Base-by-base conservation (phyloP, 37 sponge, comb jelly and placozoan species). In the Chondrosia reniformis region DNA sequence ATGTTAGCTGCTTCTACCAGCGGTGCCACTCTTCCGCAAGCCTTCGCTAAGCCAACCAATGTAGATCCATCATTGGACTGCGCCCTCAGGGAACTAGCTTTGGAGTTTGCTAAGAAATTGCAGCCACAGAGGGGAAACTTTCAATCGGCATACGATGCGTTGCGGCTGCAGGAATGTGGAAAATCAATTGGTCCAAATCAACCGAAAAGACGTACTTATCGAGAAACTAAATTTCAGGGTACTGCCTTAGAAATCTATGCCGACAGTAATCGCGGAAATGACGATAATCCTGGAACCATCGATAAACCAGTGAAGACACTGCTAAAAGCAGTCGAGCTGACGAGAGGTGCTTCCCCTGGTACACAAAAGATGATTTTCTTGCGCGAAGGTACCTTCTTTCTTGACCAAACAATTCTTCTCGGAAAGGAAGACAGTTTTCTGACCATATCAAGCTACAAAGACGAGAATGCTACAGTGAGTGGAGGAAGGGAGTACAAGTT, bases 71-170 rank as follows among this genome's bases (percentile, higher is more conserved):
- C 25, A n/a, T 43, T 79, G 36, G 89, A 88, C 72, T 88, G 89
- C 42, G 80, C 75, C 21, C 55, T 88, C 67, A 80, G 61, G 39
- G 62, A 76, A 61, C 81, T 88, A 59, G 89, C 85, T 12, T 84
- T 80, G 89, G 67, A 79, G 4, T 88, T 77, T 58, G 84, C 89
- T 36, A 75, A 69, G 43, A 88, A 84, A 63, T 52, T 88, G 2
- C 85, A 76, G 39, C 89, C 89, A 6, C 63, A 45, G 52, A 72
- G 56, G 6, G 74, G 75, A 24, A 38, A 21, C 63, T 84, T 83
- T 43, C 46, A 46, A 27, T 46, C 73, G n/a, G 63, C 69, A 22
- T 84, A 74, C 12, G 89, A 88, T 67, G 89, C 89, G 13, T 69
- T 88, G 0, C 84, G 84, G 59, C 67, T 84, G 40, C 75, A 67